Conservation (phyloP, 2,888 invertebrate species). For the Strigamia crassipes region DNA sequence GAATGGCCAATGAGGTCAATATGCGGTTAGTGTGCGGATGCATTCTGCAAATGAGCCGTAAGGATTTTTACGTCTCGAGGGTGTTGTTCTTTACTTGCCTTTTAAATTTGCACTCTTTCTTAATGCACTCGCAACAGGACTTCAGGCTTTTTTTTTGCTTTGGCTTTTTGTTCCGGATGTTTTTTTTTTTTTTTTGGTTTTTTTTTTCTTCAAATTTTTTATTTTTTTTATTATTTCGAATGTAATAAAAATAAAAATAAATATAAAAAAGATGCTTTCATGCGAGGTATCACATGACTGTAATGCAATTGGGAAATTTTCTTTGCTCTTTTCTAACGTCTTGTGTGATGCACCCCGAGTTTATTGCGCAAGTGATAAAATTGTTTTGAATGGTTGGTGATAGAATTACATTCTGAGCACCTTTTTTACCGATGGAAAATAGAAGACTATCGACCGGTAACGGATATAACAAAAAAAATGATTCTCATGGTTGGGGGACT, state of each 20-base stretch:
- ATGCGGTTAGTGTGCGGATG: conserved; percentile 12
- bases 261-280: background rate
- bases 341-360: background rate
- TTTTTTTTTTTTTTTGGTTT: background rate
- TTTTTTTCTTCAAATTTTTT: background rate
- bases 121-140: background rate
- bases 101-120: background rate
- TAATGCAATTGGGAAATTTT: conserved; percentile 15
- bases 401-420: background rate
- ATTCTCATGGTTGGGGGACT: too few relatives aligned
- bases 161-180: background rate
- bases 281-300: background rate
- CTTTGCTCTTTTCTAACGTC: background rate
- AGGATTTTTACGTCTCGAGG: background rate
- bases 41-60: conserved; percentile 15
- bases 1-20: conserved; percentile 30
- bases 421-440: too few relatives aligned
- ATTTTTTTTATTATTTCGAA: background rate
- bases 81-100: background rate
- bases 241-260: background rate
- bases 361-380: background rate
- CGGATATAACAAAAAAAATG: too few relatives aligned
- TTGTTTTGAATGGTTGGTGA: conserved; percentile 3
- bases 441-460: too few relatives aligned
- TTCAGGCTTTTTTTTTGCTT: background rate